These are phyloP conservation scores for Drosophila mulleri DNA, from an alignment of 2,888 invertebrate species.

Conservation along the genomic window DNA sequence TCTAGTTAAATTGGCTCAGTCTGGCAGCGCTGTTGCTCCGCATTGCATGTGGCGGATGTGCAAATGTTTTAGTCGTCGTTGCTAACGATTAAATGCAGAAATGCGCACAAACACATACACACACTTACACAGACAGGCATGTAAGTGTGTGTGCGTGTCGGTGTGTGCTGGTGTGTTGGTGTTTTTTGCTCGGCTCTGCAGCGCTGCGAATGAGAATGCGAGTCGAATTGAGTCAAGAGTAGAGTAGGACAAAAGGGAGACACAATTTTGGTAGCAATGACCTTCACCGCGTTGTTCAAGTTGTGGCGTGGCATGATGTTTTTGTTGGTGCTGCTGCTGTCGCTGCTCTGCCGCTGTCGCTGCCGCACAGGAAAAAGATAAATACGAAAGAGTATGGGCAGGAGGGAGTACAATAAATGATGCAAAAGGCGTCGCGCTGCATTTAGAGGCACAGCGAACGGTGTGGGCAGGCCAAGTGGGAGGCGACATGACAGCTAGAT, in stretches of 20 bases:
- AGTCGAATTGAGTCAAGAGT: conserved; percentile 66
- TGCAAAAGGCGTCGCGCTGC: conserved; percentile 59
- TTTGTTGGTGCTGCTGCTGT: conserved; percentile 29
- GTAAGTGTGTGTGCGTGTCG: neutral
- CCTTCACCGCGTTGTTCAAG: conserved; percentile 85
- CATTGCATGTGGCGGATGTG: conserved; percentile 65
- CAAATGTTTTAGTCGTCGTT: conserved; percentile 39
- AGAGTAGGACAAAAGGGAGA: conserved; percentile 84
- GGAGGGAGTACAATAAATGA: conserved; percentile 58
- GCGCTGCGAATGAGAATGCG: conserved; percentile 53
- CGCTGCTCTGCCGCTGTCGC: conserved; percentile 17
- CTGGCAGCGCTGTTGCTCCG: conserved; percentile 44
- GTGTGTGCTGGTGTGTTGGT: conserved; percentile 15
- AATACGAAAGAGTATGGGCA: conserved; percentile 9
- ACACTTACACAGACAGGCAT: neutral
- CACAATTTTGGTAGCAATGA: conserved; percentile 85
- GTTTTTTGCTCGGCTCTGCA: conserved; percentile 40
- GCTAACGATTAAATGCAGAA: conserved; percentile 42
- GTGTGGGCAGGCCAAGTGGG: conserved; percentile 23
- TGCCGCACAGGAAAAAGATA: conserved; percentile 47
- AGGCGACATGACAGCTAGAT: conserved; percentile 27
- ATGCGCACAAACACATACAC: conserved; percentile 22
- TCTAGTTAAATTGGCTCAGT: neutral
- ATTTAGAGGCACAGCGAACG: conserved; percentile 10
- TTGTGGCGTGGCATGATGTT: conserved; percentile 60